phyloP scores from a whole-genome alignment of 1,140 invertebrate species.

The Drosophila nigromelanica region DNA sequence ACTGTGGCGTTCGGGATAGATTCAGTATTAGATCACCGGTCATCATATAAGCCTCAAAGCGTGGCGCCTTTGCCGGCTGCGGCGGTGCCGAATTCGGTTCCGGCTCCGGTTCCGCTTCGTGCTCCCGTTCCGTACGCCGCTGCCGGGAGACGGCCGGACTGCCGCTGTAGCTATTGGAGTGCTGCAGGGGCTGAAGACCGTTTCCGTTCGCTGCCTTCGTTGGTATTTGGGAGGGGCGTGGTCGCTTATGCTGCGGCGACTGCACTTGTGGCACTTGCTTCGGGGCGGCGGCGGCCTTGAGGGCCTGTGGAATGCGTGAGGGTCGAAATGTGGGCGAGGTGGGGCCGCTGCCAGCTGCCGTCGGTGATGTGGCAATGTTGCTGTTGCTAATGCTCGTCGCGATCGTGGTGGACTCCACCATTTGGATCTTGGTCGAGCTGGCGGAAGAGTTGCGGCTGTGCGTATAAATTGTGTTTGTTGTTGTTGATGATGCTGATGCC shows the following conservation, averaged over 20 bases:
- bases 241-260: slow-evolving; percentile 79
- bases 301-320: slow-evolving; percentile 83
- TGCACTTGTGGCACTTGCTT: slow-evolving; percentile 69
- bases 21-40: slow-evolving; percentile 98
- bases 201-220: slow-evolving; percentile 77
- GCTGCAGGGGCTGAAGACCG: slow-evolving; percentile 61
- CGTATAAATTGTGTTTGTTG: slow-evolving; percentile 64
- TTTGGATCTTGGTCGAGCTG: slow-evolving; percentile 80
- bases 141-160: slow-evolving; percentile 65
- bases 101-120: slow-evolving; percentile 54
- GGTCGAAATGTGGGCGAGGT: slow-evolving; percentile 78
- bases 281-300: slow-evolving; percentile 60
- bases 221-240: slow-evolving; percentile 81
- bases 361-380: slow-evolving; percentile 42
- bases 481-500: slow-evolving; percentile 46
- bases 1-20: slow-evolving; percentile 91
- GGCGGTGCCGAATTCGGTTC: slow-evolving; percentile 80
- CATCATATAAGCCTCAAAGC: slow-evolving; percentile 98
- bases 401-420: slow-evolving; percentile 64
- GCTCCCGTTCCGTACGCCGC: slow-evolving; percentile 37
- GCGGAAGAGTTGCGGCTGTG: slow-evolving; percentile 80
- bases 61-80: slow-evolving; percentile 84
- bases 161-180: slow-evolving; percentile 79
- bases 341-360: slow-evolving; percentile 53
- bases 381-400: slow-evolving; percentile 53